Percentiles rank a stretch among this genome's conserved stretches.
Evolutionary conservation across 2,888 invertebrate genomes (phyloP).

Genomic region (Meiosimyza platycephala): DNA sequence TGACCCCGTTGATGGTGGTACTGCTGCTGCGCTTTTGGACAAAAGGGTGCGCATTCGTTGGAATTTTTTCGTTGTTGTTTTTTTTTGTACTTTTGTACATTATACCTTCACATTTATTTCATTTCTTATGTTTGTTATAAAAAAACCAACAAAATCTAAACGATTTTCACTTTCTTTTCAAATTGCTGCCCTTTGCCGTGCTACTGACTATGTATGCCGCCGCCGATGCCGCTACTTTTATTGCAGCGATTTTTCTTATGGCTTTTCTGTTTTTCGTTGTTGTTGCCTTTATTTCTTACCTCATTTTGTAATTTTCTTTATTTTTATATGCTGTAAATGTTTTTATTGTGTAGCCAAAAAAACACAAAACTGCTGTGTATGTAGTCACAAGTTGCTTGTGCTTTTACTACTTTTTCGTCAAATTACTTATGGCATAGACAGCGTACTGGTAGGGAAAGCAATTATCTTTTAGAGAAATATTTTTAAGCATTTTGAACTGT

Average conservation of each 20-base stretch:
- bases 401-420: background rate
- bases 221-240: constrained; percentile 48
- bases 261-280: background rate
- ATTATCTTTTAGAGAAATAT: background rate
- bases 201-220: constrained; percentile 34
- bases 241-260: constrained; percentile 59
- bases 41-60: constrained; percentile 37
- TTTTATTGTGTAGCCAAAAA: background rate
- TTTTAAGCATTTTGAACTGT: background rate
- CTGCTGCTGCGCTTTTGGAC: constrained; percentile 27
- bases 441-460: background rate
- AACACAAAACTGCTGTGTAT: no score
- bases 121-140: constrained; percentile 16
- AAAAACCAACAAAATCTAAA: constrained; percentile 22
- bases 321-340: constrained; percentile 49
- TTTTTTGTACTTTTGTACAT: constrained; percentile 22
- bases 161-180: constrained; percentile 50
- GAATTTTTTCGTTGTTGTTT: constrained; percentile 42
- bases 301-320: constrained; percentile 61
- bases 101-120: constrained; percentile 30
- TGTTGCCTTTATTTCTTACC: constrained; percentile 42
- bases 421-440: background rate
- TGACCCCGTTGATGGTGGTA: background rate
- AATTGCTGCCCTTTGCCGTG: constrained; percentile 58
- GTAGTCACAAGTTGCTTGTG: background rate